Percentiles rank a stretch among this genome's conserved stretches.
These are phyloP conservation scores for Tichodroma muraria DNA, from an alignment of 2,113 vertebrate genomes.

Conservation along the genomic window DNA sequence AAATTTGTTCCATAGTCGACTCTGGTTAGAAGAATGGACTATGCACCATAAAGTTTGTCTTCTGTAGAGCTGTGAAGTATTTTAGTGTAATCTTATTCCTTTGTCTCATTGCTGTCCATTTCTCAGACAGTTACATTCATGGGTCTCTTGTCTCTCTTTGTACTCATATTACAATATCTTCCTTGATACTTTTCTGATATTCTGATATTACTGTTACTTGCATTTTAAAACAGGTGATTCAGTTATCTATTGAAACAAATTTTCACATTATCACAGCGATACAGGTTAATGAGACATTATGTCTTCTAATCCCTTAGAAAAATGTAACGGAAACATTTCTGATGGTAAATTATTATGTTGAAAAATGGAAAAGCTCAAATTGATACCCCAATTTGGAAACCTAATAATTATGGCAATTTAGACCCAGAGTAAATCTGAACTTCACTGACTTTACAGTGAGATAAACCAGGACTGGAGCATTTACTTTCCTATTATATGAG, in stretches of 20 bases:
- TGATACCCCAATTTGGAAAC: not conserved
- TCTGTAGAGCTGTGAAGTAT: not conserved
- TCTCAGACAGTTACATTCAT: not conserved
- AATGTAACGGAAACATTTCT: not conserved
- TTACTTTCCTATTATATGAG: not conserved
- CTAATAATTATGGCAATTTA: not conserved
- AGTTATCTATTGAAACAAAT: not conserved
- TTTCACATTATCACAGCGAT: not conserved
- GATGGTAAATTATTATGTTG: not conserved
- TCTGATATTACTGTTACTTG: not conserved
- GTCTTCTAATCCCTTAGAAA: not conserved
- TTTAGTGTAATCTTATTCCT: not conserved
- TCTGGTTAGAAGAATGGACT: not conserved
- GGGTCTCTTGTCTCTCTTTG: not conserved
- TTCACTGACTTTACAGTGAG: not conserved
- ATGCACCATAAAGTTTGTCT: not conserved
- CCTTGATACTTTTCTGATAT: not conserved
- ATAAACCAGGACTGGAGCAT: not conserved
- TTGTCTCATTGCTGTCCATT: not conserved
- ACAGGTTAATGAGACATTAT: not conserved
- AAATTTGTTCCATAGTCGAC: not conserved
- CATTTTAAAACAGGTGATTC: not conserved
- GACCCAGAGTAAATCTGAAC: not conserved
- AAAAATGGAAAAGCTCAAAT: not conserved
- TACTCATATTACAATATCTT: not conserved